These are phyloP conservation scores for Andrena marginata DNA, from an alignment of 2,888 invertebrate genomes.

Conservation along the genomic window DNA sequence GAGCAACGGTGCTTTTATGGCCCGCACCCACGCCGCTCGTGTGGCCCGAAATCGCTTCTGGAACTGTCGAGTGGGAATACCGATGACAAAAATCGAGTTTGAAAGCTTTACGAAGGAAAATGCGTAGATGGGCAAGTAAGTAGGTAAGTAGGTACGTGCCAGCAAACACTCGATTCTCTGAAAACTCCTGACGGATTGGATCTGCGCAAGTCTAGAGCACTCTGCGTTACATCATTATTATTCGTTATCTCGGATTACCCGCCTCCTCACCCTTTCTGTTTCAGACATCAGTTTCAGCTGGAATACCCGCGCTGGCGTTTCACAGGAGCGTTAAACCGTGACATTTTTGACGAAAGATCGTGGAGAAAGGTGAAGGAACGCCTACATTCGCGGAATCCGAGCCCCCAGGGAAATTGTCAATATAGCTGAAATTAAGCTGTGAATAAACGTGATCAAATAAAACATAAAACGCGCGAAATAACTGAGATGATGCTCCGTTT, in stretches of 20 bases:
- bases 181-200: not conserved
- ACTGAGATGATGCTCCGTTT: too few species aligned
- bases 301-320: too few species aligned
- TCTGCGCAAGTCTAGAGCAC: slow-evolving; percentile 3
- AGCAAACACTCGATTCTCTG: slow-evolving; percentile 6
- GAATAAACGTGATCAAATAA: not conserved
- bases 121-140: not conserved
- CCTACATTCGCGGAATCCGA: not conserved
- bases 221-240: slow-evolving; percentile 35
- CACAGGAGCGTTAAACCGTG: too few species aligned
- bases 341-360: too few species aligned
- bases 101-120: not conserved
- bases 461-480: too few species aligned
- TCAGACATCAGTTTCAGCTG: too few species aligned
- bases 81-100: too few species aligned
- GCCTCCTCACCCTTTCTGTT: not conserved
- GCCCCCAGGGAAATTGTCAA: slow-evolving; percentile 18
- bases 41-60: too few species aligned
- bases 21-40: not conserved
- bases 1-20: not conserved
- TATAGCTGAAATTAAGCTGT: slow-evolving; percentile 37
- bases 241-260: slow-evolving; percentile 10
- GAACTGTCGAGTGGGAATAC: too few species aligned
- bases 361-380: not conserved
- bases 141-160: not conserved